These are phyloP conservation scores for Taphrorychus bicolor DNA, from an alignment of 2,888 invertebrate genomes.

Conservation along the genomic window DNA sequence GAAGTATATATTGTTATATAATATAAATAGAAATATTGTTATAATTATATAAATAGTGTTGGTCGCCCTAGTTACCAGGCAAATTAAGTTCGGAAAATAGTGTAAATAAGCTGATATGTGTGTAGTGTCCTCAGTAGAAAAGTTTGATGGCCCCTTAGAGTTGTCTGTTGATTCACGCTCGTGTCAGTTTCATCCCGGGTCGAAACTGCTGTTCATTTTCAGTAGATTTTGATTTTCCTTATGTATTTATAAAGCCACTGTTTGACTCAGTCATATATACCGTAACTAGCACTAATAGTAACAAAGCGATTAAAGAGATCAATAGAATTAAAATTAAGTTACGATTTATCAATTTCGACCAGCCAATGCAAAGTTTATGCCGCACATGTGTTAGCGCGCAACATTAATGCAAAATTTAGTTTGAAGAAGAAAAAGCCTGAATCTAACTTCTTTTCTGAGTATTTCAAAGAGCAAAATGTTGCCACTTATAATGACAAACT, in stretches of 20 bases:
- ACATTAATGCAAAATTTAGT: background rate
- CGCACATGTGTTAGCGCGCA: background rate
- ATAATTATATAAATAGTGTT: background rate
- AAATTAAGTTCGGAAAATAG: conserved; percentile 30
- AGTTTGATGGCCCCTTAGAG: conserved; percentile 30
- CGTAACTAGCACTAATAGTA: too few relatives aligned
- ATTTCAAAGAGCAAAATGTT: too few relatives aligned
- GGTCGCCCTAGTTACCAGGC: background rate
- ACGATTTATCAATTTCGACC: too few relatives aligned
- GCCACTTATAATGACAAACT: too few relatives aligned
- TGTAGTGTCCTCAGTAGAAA: conserved; percentile 19
- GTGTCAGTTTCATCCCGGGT: conserved; percentile 29
- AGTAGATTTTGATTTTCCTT: background rate
- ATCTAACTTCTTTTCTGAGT: too few relatives aligned
- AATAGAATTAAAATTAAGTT: too few relatives aligned
- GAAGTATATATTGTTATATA: background rate
- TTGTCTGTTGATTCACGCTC: background rate
- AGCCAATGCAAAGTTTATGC: background rate
- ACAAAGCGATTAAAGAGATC: too few relatives aligned
- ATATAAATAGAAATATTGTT: background rate
- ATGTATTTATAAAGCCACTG: background rate
- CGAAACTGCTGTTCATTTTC: conserved; percentile 36
- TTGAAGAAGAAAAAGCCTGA: too few relatives aligned
- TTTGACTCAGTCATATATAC: background rate
- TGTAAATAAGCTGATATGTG: conserved; percentile 38